A percentile compares a stretch with the other conserved stretches of the same genome.
Conservation (phyloP, 2,113 vertebrate species). For the Myocastor coypus region DNA sequence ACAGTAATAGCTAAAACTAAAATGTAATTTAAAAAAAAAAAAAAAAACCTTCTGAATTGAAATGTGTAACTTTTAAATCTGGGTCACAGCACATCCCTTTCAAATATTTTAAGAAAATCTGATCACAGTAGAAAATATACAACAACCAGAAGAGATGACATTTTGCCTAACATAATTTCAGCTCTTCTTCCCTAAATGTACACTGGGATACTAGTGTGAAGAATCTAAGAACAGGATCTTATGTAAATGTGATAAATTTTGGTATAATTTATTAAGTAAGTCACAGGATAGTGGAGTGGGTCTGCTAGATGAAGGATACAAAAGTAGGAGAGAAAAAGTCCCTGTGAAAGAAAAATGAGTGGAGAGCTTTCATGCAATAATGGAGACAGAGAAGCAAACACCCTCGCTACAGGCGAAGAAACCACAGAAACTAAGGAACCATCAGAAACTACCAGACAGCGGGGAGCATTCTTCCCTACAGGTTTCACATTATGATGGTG, state of each 20-base stretch:
- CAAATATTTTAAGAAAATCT: neutral
- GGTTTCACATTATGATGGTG: rapidly evolving
- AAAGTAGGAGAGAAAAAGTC: neutral
- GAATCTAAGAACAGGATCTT: neutral
- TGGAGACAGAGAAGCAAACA: rapidly evolving
- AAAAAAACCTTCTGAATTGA: neutral
- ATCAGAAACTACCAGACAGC: rapidly evolving
- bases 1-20: neutral
- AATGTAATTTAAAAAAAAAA: neutral
- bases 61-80: neutral
- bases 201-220: neutral
- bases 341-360: neutral
- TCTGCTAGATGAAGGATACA: neutral
- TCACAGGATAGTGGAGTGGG: rapidly evolving
- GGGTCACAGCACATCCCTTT: neutral
- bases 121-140: neutral
- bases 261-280: neutral
- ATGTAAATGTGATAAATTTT: neutral
- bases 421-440: rapidly evolving
- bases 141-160: neutral
- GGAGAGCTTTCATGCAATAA: neutral
- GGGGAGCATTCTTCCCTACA: rapidly evolving
- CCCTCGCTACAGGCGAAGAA: neutral
- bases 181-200: neutral
- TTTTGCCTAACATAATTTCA: rapidly evolving